These are phyloP conservation scores for Camelus dromedarius DNA, from an alignment of 2,113 vertebrate genomes.

Conservation along the genomic window DNA sequence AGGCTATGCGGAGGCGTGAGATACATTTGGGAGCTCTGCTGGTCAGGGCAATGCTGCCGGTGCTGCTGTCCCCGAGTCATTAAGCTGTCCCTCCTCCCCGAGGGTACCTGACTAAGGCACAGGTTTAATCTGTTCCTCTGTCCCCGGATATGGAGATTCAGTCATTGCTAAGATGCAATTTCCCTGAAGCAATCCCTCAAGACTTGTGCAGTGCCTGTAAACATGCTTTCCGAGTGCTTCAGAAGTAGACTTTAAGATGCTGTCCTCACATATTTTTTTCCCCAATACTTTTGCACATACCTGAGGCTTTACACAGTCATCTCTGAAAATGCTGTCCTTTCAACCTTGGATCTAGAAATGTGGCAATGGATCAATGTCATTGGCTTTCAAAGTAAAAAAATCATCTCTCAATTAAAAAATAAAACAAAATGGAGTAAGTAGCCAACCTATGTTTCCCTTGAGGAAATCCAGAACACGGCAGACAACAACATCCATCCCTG, in stretches of 20 bases:
- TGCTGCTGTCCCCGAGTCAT: background rate
- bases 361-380: background rate
- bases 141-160: background rate
- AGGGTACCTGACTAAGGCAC: background rate
- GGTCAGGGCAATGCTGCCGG: background rate
- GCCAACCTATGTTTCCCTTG: background rate
- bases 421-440: background rate
- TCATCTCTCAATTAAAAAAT: background rate
- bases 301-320: background rate
- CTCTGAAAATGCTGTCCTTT: background rate
- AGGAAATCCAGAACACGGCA: background rate
- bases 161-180: background rate
- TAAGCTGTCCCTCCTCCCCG: background rate
- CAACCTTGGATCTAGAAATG: background rate
- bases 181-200: background rate
- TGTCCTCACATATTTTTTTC: background rate
- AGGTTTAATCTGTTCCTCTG: background rate
- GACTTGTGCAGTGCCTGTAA: background rate
- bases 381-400: background rate
- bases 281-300: background rate
- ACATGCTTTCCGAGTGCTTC: no score
- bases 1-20: background rate
- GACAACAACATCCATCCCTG: no score
- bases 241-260: background rate
- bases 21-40: fast-evolving